Evolutionary conservation across 92 coral and sea anemone species (phyloP).

Genomic region (Zoanthus sansibaricus): DNA sequence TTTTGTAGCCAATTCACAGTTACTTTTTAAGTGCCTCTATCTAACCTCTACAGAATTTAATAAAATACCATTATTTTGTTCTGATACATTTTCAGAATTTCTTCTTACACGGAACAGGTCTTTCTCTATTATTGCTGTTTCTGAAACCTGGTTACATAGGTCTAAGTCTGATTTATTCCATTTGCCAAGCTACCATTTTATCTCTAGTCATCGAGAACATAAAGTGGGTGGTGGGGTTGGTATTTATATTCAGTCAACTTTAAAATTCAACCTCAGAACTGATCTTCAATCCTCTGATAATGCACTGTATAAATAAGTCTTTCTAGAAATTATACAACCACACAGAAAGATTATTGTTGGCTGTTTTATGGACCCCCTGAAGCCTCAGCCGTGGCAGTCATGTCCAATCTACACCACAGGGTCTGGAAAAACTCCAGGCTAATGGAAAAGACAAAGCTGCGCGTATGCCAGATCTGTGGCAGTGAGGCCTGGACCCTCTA

Average conservation of each 20-base stretch:
- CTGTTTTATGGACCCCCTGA: too few relatives aligned
- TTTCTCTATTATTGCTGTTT: not conserved
- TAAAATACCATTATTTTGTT: not conserved
- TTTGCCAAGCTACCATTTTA: not conserved
- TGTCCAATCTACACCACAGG: too few relatives aligned
- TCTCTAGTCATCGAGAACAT: not conserved
- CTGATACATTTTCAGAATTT: not conserved
- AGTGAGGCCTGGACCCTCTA: too few relatives aligned
- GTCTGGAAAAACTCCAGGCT: too few relatives aligned
- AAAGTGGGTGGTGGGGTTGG: slow-evolving; percentile 48
- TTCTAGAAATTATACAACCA: too few relatives aligned
- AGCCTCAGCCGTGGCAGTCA: too few relatives aligned
- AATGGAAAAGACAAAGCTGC: too few relatives aligned
- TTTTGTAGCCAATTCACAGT: not conserved
- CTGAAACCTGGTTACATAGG: not conserved
- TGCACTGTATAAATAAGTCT: too few relatives aligned
- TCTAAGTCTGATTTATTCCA: too few relatives aligned
- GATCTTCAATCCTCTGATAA: too few relatives aligned
- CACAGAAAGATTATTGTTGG: too few relatives aligned
- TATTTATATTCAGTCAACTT: slow-evolving; percentile 9
- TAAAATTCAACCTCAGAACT: not conserved
- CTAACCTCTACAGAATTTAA: slow-evolving; percentile 10
- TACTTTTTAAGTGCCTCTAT: not conserved
- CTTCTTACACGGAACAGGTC: not conserved
- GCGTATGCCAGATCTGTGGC: too few relatives aligned